Evolutionary conservation across 2,888 invertebrate genomes (phyloP), one percentile per base, ranked within the genome.

Genomic region (Lithophane ornitopus): DNA sequence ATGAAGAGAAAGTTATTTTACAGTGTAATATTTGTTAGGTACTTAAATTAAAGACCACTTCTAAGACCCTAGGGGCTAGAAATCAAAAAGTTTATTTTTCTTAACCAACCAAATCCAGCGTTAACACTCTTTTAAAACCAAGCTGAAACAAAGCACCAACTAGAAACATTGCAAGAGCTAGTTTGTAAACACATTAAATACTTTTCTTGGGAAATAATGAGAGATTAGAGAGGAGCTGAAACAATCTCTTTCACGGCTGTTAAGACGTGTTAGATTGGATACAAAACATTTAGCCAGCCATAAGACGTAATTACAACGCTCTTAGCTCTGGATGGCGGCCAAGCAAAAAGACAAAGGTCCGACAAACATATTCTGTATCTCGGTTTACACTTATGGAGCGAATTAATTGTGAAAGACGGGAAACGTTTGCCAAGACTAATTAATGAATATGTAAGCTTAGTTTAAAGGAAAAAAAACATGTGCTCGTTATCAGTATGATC

Each of bases 261-360:
- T 80, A 85, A 80, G 66, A 75, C 73, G 73, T 82, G 79, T 85
- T 74, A 83, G 71, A 75, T 79, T 74, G 75, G 81, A 84, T 79
- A 85, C 79, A 75, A 84, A 85, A 82, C 89, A 81, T 70, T 88
- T 88, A 85, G 81, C 84, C 74, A 76, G 80, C 88, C 84, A 87
- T 91, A 88, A 89, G 88, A 89, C 88, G 89, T 87, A 91, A 91
- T 91, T 91, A 91, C 91, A 88, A 82, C 81, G 85, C 88, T 90
- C 85, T 90, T 89, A 85, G 73, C 80, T n/a, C 88, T 91, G 92
- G 92, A 91, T 82, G 82, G 70, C 65, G 71, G 91, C 90, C 91
- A 91, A 90, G 80, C 78, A 86, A 86, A 85, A 81, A 84, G 76
- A 82, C 87, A 85, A 86, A 85, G 85, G 87, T 83, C 81, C 46